phyloP scores from a whole-genome alignment of 92 coral and sea anemone genomes.

The Bergia sp. region DNA sequence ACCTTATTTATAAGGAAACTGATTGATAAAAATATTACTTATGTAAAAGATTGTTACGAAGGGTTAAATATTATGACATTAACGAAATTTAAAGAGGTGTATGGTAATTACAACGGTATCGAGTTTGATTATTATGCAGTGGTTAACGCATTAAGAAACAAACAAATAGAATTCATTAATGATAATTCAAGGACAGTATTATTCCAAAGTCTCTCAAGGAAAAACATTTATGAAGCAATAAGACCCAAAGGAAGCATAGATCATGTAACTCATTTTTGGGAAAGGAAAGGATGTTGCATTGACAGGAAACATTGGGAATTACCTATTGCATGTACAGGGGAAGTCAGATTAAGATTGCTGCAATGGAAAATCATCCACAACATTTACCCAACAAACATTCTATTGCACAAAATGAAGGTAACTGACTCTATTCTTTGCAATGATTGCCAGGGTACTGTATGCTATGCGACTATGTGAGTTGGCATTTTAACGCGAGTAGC shows the following conservation, averaged over 20 bases:
- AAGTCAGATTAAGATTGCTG: background rate
- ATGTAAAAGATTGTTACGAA: background rate
- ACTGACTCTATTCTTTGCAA: slow-evolving; percentile 8
- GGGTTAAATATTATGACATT: background rate
- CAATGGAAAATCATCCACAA: no score
- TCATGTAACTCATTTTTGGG: slow-evolving; percentile 16
- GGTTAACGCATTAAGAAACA: slow-evolving; percentile 18
- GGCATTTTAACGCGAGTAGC: no score
- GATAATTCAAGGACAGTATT: slow-evolving; percentile 11
- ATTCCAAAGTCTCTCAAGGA: slow-evolving; percentile 16
- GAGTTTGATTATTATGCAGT: slow-evolving; percentile 10
- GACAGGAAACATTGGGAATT: slow-evolving; percentile 13
- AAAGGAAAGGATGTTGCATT: slow-evolving; percentile 19
- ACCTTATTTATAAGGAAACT: background rate
- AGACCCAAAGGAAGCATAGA: slow-evolving; percentile 17
- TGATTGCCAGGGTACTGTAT: slow-evolving; percentile 1
- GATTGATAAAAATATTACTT: background rate
- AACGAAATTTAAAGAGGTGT: background rate
- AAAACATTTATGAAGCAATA: slow-evolving; percentile 10
- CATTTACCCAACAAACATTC: background rate
- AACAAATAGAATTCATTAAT: slow-evolving; percentile 16
- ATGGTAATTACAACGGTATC: background rate
- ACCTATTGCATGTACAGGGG: slow-evolving; percentile 17
- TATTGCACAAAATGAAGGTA: background rate
- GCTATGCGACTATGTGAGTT: no score